phyloP scores from a whole-genome alignment of 2,797 vertebrate genomes.

The Dromococcyx pavoninus region DNA sequence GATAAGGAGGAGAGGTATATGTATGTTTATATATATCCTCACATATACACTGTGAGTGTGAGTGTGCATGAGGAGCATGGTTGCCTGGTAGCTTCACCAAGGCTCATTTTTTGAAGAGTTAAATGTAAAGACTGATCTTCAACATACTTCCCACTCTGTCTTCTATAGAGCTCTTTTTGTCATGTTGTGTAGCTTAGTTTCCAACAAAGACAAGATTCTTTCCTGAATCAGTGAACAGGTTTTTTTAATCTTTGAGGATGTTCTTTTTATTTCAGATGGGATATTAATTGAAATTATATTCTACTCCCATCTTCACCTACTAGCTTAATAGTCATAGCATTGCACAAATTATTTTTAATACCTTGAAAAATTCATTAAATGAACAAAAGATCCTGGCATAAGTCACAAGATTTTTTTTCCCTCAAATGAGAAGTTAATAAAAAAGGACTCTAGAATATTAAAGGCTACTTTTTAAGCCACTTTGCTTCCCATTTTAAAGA shows the following conservation, averaged over 20 bases:
- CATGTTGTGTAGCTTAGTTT: neutral
- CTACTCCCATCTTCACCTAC: constrained; percentile 44
- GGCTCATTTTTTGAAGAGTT: constrained; percentile 5
- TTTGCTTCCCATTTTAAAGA: constrained; percentile 34
- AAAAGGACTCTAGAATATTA: constrained; percentile 49
- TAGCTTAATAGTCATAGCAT: constrained; percentile 52
- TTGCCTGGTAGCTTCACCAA: neutral
- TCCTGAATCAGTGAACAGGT: neutral
- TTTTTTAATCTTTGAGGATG: constrained; percentile 5
- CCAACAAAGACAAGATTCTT: neutral
- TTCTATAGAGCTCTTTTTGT: neutral
- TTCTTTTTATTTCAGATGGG: constrained; percentile 51
- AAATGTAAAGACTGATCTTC: neutral
- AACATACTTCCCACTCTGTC: neutral
- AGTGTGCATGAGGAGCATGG: neutral
- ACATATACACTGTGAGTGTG: neutral
- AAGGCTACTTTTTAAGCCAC: constrained; percentile 32
- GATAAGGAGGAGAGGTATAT: neutral
- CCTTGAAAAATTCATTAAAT: constrained; percentile 68
- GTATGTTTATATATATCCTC: neutral
- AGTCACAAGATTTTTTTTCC: constrained; percentile 24
- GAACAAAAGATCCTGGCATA: constrained; percentile 69
- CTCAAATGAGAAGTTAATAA: constrained; percentile 51
- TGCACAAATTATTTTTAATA: constrained; percentile 68
- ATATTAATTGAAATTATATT: constrained; percentile 52